Base-by-base conservation (phyloP, 2,797 vertebrate species). In the Odontamblyopus lacepedii region DNA sequence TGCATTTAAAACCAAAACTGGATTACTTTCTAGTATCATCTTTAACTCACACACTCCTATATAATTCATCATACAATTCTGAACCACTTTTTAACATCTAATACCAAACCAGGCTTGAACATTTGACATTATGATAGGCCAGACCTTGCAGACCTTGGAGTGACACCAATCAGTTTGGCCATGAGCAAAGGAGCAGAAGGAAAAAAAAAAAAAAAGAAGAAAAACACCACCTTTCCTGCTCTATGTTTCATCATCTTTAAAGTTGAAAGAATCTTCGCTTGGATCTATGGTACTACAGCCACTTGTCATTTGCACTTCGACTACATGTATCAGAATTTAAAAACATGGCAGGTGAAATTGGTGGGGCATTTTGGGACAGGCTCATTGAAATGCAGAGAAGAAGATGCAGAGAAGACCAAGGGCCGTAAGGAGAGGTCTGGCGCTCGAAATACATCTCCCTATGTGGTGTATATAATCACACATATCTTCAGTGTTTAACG, bases 381-480 rank as follows among this genome's bases (percentile, higher is more conserved):
- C 77, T 88, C 81, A 88, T 88, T 87, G 80, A 81, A 73, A 91
- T 88, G 83, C 87, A 77, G 82, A 78, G 63, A 59, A 80, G 62
- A 67, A 65, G 75, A 79, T 38, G 64, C 70, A 69, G 55, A 67
- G 82, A 78, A n/a, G 77, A 71, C 30, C 62, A 53, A 57, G 64
- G 38, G 41, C 66, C 70, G 19, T 18, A 57, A 30, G 60, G 64
- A 29, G n/a, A 41, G 57, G 59, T 73, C 73, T 63, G 73, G 73
- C 38, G 61, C 74, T 78, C 38, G 32, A 69, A 73, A 78, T 67
- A 81, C 86, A 82, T 73, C 78, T 75, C 68, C 70, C 50, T 69
- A 16, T 3, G 26, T 27, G 26, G 69, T 80, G 18, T 53, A 63
- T 75, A 66, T 79, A 85, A 84, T 79, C 77, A 74, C 61, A 81